Evolutionary conservation across 2,113 vertebrate genomes (phyloP).

Genomic region (Myrmophylax atrothorax): DNA sequence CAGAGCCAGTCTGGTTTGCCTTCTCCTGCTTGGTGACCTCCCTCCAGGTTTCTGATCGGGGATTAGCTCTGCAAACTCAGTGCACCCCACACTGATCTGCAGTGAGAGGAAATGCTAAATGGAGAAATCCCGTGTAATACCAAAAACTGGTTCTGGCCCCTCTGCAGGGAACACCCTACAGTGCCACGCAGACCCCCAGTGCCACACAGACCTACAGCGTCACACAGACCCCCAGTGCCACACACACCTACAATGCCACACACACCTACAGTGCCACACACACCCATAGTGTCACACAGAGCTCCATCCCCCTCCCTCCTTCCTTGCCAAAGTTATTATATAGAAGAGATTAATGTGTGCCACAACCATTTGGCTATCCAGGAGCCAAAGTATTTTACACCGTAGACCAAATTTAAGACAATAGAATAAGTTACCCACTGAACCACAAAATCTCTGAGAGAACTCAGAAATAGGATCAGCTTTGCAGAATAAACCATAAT

Average conservation of each 20-base stretch:
- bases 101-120: not conserved
- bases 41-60: not conserved
- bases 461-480: not conserved
- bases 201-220: too few species aligned
- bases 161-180: not conserved
- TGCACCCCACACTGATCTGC: not conserved
- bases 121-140: not conserved
- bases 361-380: not conserved
- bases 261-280: too few species aligned
- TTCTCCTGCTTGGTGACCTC: not conserved
- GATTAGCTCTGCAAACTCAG: not conserved
- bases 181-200: not conserved
- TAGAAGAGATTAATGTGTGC: not conserved
- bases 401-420: not conserved
- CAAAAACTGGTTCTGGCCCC: not conserved
- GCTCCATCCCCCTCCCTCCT: not conserved
- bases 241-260: too few species aligned
- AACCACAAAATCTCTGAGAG: not conserved
- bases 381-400: not conserved
- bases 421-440: not conserved
- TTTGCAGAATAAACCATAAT: not conserved
- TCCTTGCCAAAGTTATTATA: not conserved
- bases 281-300: too few species aligned
- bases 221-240: too few species aligned
- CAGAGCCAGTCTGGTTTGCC: accelerated